Base-by-base conservation (phyloP, 30 jellyfish, hydroid and myxozoan species). In the Rhopilema esculentum region DNA sequence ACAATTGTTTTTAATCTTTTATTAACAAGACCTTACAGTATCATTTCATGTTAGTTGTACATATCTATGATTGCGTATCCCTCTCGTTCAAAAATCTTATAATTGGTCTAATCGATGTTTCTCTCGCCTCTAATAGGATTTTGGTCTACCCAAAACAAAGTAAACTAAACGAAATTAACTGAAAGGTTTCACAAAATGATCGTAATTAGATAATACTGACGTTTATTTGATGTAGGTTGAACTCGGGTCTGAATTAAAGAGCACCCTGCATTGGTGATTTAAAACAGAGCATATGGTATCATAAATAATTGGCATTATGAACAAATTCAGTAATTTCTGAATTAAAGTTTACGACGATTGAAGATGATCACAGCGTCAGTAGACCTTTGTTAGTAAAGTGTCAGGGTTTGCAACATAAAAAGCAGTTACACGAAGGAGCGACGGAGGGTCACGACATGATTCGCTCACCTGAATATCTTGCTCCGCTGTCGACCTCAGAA, bases 381-480 rank as follows among this genome's bases (percentile, higher is more conserved):
- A 40, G 57, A 40, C 57, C 57, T n/a, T n/a, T n/a, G n/a, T n/a
- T n/a, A n/a, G n/a, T n/a, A n/a, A n/a, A n/a, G n/a, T n/a, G n/a
- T n/a, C n/a, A n/a, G n/a, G n/a, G n/a, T n/a, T n/a, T n/a, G n/a
- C n/a, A n/a, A n/a, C n/a, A n/a, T n/a, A 40, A 40, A 40, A 40
- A 6, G 12, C 57, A 2, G 57, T 40, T 6, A 40, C 57, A 40
- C 57, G 12, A 40, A 40, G 57, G 17, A 71, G 4, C 12, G 49
- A 52, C 28, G 65, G 25, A 29, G 49, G 64, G 82, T 71, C 82
- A 71, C 82, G 82, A 18, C 65, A 71, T 29, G 84, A 25, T 22
- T 20, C 29, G 61, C 88, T 78, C 61, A 78, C 88, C 88, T 62
- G 88, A 78, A 4, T 27, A 63, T 76, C 87, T 65, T 32, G 86